Conservation (phyloP, 2,113 vertebrate genomes). For the Coptodon bakossiorum region DNA sequence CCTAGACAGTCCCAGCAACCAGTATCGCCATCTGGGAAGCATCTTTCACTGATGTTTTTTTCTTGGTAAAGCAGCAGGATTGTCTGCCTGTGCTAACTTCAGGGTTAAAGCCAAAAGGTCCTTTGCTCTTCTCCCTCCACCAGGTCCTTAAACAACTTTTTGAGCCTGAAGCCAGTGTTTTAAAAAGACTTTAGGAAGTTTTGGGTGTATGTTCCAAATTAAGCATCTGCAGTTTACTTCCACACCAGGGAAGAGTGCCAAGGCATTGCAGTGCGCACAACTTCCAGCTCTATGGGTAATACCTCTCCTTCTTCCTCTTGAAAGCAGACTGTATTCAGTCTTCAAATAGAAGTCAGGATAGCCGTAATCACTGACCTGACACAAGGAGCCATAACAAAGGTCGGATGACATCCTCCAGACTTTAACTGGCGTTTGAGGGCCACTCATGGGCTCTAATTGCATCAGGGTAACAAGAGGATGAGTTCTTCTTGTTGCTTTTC, state of each 20-base stretch:
- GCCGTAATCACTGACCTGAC: background rate
- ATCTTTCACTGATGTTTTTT: background rate
- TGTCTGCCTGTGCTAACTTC: background rate
- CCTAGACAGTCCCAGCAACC: background rate
- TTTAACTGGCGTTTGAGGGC: background rate
- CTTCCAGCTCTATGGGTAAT: background rate
- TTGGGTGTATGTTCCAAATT: background rate
- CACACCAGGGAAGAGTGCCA: background rate
- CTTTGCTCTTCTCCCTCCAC: background rate
- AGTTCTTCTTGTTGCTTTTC: background rate
- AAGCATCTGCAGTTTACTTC: background rate
- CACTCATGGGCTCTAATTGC: background rate
- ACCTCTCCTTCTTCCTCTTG: background rate
- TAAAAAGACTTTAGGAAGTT: background rate
- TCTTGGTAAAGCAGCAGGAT: background rate
- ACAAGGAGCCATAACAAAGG: background rate
- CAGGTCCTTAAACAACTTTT: background rate
- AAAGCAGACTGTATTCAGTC: background rate
- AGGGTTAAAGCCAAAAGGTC: background rate
- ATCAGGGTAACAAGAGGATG: background rate
- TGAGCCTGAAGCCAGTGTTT: background rate
- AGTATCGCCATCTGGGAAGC: background rate
- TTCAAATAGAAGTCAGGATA: background rate
- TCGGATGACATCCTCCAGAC: background rate
- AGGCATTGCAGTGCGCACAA: background rate